Conservation (phyloP, 1,140 invertebrate species). For the Tetramorium alpestre region DNA sequence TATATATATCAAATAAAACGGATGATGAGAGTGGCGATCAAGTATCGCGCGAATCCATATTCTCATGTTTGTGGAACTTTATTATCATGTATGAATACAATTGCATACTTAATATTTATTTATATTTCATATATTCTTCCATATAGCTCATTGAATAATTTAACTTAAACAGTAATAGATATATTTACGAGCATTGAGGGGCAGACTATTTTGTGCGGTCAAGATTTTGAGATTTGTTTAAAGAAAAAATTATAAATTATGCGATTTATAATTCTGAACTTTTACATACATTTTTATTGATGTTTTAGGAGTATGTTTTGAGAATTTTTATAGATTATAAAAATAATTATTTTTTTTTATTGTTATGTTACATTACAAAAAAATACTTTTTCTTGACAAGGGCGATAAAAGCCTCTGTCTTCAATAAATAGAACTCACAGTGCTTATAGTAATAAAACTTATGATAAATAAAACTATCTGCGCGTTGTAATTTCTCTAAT, state of each 20-base stretch:
- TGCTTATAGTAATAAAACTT: background rate
- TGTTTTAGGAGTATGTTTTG: background rate
- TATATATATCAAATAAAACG: background rate
- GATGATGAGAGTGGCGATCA: background rate
- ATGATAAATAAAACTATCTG: background rate
- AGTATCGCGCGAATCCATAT: background rate
- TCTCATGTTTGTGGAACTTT: background rate
- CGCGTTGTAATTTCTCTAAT: background rate
- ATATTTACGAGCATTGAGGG: background rate
- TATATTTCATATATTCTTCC: background rate
- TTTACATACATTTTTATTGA: background rate
- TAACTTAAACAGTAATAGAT: background rate
- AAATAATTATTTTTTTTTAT: no score
- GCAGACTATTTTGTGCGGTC: background rate
- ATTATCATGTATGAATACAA: background rate
- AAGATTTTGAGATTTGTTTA: background rate
- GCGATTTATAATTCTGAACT: background rate
- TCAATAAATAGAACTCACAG: background rate
- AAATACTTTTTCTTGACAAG: no score
- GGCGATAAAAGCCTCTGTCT: background rate
- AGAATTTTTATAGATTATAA: background rate
- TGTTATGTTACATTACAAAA: no score
- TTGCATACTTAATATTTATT: background rate
- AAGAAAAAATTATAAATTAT: background rate
- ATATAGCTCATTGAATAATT: slow-evolving; percentile 7